These are phyloP conservation scores for Mimas tiliae DNA, from an alignment of 2,888 invertebrate species.

Conservation along the genomic window DNA sequence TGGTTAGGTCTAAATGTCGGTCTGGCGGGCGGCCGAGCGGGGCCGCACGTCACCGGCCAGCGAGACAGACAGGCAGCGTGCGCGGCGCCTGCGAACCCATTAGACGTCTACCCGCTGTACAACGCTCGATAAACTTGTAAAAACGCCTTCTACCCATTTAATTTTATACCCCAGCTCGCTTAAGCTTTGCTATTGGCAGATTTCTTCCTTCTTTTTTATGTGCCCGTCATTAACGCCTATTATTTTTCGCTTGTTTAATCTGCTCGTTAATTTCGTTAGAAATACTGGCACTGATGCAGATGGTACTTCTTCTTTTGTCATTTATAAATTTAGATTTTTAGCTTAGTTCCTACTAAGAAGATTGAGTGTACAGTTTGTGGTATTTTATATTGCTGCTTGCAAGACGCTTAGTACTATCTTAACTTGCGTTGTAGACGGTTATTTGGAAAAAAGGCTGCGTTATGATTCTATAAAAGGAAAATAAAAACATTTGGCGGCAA, in stretches of 20 bases:
- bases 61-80: constrained; percentile 80
- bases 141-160: constrained; percentile 83
- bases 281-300: constrained; percentile 44
- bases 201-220: constrained; percentile 76
- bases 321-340: constrained; percentile 25
- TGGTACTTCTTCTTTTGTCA: constrained; percentile 38
- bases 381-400: background rate
- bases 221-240: constrained; percentile 73
- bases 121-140: constrained; percentile 85
- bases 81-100: constrained; percentile 80
- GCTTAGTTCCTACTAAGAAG: background rate
- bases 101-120: constrained; percentile 80
- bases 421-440: background rate
- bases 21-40: constrained; percentile 45
- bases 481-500: constrained; percentile 40
- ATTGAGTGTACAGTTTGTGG: background rate
- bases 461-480: constrained; percentile 15
- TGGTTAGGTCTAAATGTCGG: constrained; percentile 55
- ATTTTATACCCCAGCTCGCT: constrained; percentile 81
- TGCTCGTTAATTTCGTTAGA: constrained; percentile 57
- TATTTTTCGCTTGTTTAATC: constrained; percentile 68
- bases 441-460: constrained; percentile 5
- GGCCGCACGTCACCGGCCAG: constrained; percentile 60
- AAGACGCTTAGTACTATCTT: background rate
- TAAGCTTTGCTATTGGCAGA: constrained; percentile 82